These are phyloP conservation scores for Sebastes schlegelii DNA, from an alignment of 2,113 vertebrate species.

Conservation along the genomic window DNA sequence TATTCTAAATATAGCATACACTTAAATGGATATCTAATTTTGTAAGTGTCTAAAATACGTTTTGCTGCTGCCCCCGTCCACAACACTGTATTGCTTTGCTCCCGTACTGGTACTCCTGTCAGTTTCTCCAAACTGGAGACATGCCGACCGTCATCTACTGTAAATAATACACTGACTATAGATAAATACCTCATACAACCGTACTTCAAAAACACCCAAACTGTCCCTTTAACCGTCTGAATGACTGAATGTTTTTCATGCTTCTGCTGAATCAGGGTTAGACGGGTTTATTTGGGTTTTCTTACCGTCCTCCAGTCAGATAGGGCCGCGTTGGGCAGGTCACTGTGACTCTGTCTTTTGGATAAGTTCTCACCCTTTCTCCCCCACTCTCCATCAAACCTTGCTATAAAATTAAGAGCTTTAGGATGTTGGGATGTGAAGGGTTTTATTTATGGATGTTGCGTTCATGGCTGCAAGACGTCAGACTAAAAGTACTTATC, in stretches of 20 bases:
- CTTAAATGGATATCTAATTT: too few species aligned
- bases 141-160: too few species aligned
- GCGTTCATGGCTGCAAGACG: background rate
- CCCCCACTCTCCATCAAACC: background rate
- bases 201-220: too few species aligned
- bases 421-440: constrained; percentile 12
- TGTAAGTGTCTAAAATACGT: too few species aligned
- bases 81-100: too few species aligned
- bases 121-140: too few species aligned
- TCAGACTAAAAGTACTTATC: constrained; percentile 28
- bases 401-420: constrained; percentile 3
- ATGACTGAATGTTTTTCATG: constrained; percentile 16
- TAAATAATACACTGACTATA: too few species aligned
- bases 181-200: too few species aligned
- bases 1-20: too few species aligned
- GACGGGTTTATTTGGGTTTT: constrained; percentile 53
- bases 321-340: constrained; percentile 16
- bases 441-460: background rate
- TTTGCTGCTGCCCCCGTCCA: too few species aligned
- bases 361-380: constrained; percentile 1
- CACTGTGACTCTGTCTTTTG: constrained; percentile 46
- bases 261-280: constrained; percentile 17
- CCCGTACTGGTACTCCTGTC: too few species aligned
- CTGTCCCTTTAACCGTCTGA: background rate
- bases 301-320: constrained; percentile 14